Conservation (phyloP, 92 coral and sea anemone genomes). For the Porites lobata region DNA sequence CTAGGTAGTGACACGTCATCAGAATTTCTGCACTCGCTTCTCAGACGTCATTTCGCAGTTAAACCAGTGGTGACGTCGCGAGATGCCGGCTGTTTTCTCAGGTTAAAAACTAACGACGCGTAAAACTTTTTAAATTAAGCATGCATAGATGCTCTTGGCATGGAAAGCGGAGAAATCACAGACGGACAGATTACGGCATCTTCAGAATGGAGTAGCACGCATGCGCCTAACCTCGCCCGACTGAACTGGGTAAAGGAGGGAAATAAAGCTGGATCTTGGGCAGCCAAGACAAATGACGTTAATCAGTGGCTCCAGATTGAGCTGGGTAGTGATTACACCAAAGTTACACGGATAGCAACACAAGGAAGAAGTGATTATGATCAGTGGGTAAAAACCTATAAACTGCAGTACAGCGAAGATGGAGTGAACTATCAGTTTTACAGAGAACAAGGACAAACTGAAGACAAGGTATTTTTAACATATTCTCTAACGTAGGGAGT, state of each 20-base stretch:
- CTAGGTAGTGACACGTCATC: no score
- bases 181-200: background rate
- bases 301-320: background rate
- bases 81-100: no score
- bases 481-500: no score
- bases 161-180: background rate
- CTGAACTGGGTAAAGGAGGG: background rate
- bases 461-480: background rate
- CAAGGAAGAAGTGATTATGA: background rate
- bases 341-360: background rate
- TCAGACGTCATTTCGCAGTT: no score
- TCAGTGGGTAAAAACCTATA: background rate
- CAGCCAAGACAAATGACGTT: background rate
- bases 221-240: background rate
- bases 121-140: background rate
- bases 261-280: background rate
- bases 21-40: no score
- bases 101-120: background rate
- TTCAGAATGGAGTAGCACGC: background rate
- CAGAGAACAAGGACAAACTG: background rate
- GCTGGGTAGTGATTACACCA: background rate
- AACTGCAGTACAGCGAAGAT: background rate
- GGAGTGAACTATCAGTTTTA: background rate
- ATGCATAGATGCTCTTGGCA: background rate
- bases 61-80: background rate